A percentile compares a stretch with the other conserved stretches of the same genome.
phyloP scores from a whole-genome alignment of 2,888 invertebrate genomes.

The Tuberolachnus salignus region DNA sequence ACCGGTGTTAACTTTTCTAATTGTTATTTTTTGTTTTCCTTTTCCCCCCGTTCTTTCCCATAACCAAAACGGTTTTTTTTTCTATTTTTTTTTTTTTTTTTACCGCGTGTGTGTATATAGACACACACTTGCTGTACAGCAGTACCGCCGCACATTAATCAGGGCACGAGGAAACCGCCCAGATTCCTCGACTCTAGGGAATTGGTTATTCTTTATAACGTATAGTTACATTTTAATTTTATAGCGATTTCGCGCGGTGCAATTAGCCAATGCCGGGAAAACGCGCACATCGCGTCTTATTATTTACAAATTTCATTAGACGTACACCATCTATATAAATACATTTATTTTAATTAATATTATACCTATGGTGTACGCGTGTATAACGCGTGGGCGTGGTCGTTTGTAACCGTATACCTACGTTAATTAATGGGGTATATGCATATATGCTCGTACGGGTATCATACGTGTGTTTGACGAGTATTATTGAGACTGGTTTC shows the following conservation, averaged over 20 bases:
- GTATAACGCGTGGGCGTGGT: constrained; percentile 40
- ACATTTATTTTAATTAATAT: constrained; percentile 31
- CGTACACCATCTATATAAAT: not conserved
- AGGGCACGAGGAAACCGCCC: constrained; percentile 1
- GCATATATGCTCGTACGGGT: not conserved
- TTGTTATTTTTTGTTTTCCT: constrained; percentile 32
- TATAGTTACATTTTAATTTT: too few species aligned
- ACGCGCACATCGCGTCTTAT: constrained; percentile 30
- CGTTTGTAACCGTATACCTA: constrained; percentile 7
- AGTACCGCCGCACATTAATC: not conserved
- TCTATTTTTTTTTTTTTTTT: not conserved
- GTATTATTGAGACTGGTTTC: not conserved
- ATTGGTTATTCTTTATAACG: constrained; percentile 13
- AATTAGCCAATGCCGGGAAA: constrained; percentile 23
- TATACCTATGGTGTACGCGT: not conserved
- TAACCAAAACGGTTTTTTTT: constrained; percentile 24
- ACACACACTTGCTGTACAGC: too few species aligned
- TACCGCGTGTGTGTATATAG: not conserved
- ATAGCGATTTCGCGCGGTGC: not conserved
- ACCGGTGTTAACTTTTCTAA: constrained; percentile 39
- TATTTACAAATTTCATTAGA: constrained; percentile 46
- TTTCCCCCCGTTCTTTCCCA: too few species aligned
- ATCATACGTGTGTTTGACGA: constrained; percentile 6
- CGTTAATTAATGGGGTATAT: constrained; percentile 35
- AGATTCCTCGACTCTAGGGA: constrained; percentile 12